Base-by-base conservation (phyloP, 2,888 invertebrate genomes). In the Hofmannophila pseudospretella region DNA sequence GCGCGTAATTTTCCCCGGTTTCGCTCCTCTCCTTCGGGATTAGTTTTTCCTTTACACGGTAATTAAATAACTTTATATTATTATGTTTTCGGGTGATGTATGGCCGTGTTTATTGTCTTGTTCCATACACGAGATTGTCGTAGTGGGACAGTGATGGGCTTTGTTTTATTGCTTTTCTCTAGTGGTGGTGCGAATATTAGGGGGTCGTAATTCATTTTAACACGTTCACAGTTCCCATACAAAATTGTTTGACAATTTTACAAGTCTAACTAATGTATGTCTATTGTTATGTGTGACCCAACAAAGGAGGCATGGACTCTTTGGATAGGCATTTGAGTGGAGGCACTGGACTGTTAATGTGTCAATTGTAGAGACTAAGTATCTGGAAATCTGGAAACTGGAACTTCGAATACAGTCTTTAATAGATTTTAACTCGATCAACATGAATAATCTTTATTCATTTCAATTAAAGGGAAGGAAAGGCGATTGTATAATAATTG, bases 11-110 rank as follows among this genome's bases (percentile, higher is more conserved):
- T 84, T 75, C 78, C 66, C 71, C 70, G 62, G n/a, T n/a, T 69
- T 65, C 66, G 59, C 70, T 32, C 58, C 36, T 53, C 58, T 57
- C 53, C 63, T n/a, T 4, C 61, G 64, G 85, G 86, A 86, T 86
- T 85, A 86, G 85, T 86, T 86, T 86, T 86, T 86, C 85, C 72
- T 77, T n/a, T 73, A 69, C 32, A 22, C 70, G 74, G 78, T 85
- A 86, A 86, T 86, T 84, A 86, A 86, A 86, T 85, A 86, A 86
- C 85, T 86, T 84, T 74, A 80, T 77, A 16, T 16, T n/a, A 79
- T 74, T 79, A 76, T 77, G 80, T 75, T 70, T 58, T 59, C 60
- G 72, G 57, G 84, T 85, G 86, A 86, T 84, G 70, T 76, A 85
- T 74, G 72, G 63, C 66, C 65, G 54, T 76, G 78, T 81, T 82